phyloP scores from a whole-genome alignment of 2,797 vertebrate genomes.

The Cygnus olor region DNA sequence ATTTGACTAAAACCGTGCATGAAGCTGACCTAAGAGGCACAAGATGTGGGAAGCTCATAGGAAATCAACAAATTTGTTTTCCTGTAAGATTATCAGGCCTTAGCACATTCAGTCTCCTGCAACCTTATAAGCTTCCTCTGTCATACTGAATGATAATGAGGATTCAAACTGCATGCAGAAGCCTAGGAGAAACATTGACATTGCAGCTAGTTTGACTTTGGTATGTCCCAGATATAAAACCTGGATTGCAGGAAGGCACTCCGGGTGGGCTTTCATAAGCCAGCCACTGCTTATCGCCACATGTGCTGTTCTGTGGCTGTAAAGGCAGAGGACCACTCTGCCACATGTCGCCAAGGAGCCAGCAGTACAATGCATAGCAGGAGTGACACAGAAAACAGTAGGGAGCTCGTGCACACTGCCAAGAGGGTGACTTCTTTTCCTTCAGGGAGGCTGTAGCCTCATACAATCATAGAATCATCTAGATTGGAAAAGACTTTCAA shows the following conservation, averaged over 20 bases:
- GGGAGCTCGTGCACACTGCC: accelerated
- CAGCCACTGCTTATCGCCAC: accelerated
- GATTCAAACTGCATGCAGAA: not conserved
- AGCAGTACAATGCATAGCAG: accelerated
- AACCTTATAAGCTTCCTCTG: not conserved
- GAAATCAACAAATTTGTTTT: not conserved
- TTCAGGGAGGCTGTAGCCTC: not conserved
- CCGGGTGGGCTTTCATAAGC: not conserved
- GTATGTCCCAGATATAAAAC: not conserved
- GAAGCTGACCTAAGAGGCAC: not conserved
- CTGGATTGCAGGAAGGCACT: not conserved
- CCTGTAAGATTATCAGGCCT: not conserved
- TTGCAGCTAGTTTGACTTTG: not conserved
- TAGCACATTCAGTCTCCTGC: not conserved
- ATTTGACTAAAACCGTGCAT: not conserved
- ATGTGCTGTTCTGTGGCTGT: accelerated
- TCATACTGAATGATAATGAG: not conserved
- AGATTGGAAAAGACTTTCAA: not conserved
- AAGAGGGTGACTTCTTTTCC: not conserved
- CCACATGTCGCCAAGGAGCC: not conserved
- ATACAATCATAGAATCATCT: not conserved
- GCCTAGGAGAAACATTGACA: not conserved
- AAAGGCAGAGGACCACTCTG: not conserved
- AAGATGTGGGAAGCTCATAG: not conserved
- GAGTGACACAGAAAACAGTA: accelerated